These are phyloP conservation scores for Lithophane semibrunnea DNA, from an alignment of 2,888 invertebrate genomes.

Conservation along the genomic window DNA sequence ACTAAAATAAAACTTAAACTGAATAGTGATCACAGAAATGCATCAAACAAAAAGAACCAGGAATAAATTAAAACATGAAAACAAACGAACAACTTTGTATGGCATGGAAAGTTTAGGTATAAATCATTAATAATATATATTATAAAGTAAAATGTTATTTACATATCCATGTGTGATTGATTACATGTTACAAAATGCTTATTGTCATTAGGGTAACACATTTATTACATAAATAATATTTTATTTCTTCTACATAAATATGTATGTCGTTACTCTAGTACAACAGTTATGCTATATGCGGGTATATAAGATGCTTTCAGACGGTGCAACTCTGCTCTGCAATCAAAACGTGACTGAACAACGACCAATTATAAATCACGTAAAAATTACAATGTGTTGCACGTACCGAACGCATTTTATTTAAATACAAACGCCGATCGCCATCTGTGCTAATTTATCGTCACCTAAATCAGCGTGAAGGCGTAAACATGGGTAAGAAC, in stretches of 20 bases:
- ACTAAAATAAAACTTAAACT: slow-evolving; percentile 81
- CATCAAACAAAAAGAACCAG: slow-evolving; percentile 78
- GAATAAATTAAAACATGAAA: slow-evolving; percentile 76
- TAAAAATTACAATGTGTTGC: slow-evolving; percentile 17
- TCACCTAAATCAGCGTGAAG: slow-evolving; percentile 73
- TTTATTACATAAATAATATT: slow-evolving; percentile 60
- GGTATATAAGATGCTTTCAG: slow-evolving; percentile 34
- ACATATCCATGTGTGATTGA: slow-evolving; percentile 75
- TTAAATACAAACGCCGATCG: slow-evolving; percentile 64
- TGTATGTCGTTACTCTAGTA: slow-evolving; percentile 60
- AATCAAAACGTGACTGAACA: slow-evolving; percentile 24
- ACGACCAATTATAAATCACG: slow-evolving; percentile 20
- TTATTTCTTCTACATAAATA: slow-evolving; percentile 64
- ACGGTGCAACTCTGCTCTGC: slow-evolving; percentile 18
- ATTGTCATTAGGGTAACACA: slow-evolving; percentile 85
- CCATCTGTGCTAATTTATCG: slow-evolving; percentile 75
- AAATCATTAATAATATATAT: slow-evolving; percentile 39
- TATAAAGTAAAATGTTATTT: slow-evolving; percentile 72
- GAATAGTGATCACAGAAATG: slow-evolving; percentile 88
- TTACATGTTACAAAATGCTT: slow-evolving; percentile 83
- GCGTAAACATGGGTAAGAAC: slow-evolving; percentile 57
- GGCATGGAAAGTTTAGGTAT: slow-evolving; percentile 68
- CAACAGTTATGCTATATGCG: slow-evolving; percentile 65
- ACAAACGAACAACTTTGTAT: slow-evolving; percentile 75
- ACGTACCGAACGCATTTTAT: slow-evolving; percentile 49